Evolutionary conservation across 2,888 invertebrate genomes (phyloP), one percentile per base, ranked within the genome.

Genomic region (Tipula vernalis): DNA sequence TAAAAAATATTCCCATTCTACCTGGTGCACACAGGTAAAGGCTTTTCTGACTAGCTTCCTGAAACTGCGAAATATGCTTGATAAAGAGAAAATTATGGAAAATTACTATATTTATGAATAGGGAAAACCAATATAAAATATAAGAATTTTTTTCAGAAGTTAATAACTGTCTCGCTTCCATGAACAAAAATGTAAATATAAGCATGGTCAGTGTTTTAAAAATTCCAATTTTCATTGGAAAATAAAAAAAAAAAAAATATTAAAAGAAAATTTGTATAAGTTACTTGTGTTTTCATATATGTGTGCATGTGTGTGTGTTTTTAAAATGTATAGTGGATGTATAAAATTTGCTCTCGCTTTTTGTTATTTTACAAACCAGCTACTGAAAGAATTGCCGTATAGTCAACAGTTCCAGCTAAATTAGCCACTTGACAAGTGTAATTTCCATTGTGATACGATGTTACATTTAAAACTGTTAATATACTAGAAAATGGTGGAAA

Each of bases 401-500:
- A 92, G 88, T 93, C 92, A 89, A 93, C 93, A 88, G 91, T 91
- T 89, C 93, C 93, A 87, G 91, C 91, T 87, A 89, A 89, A 89
- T 92, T 92, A 44, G 90, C 89, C 85, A 92, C 90, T 87, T 89
- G 90, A 87, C 92, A 92, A 28, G 91, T 91, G 89, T 92, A 92
- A 89, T 92, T 92, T 87, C 92, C 92, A 88, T 91, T 92, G 88
- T 92, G 92, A 85, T 89, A 89, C 28, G 92, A 91, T 83, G 91
- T 91, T 84, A 92, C 91, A 89, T 92, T 92, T 87, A 91, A 90
- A 88, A 92, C 92, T 13, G 92, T 91, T 83, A 92, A 89, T 88
- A 92, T 92, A 89, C 92, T 92, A 87, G 93, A 93, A 91, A 93
- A 93, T 87, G 92, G 92, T 88, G 93, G 91, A 90, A 92, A 93